Conservation (phyloP, 2,797 vertebrate genomes). For the Enteromius trimaculatus region DNA sequence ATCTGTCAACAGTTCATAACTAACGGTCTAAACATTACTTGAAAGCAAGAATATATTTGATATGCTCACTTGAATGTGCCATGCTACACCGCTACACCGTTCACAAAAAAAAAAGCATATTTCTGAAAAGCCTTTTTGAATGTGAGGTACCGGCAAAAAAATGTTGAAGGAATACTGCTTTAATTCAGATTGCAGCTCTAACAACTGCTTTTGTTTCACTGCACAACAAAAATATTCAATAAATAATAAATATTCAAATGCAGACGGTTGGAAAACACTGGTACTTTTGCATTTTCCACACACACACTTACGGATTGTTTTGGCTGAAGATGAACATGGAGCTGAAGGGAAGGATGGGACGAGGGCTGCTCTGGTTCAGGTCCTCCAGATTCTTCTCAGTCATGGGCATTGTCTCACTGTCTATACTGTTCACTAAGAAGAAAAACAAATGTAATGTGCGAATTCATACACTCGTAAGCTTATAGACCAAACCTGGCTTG, state of each 20-base stretch:
- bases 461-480: background rate
- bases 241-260: background rate
- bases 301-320: conserved; percentile 88
- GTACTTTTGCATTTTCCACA: conserved; percentile 54
- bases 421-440: conserved; percentile 85
- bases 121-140: background rate
- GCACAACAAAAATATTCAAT: too few relatives aligned
- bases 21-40: background rate
- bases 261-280: background rate
- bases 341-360: conserved; percentile 92
- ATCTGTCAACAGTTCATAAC: background rate
- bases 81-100: background rate
- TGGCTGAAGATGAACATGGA: conserved; percentile 96
- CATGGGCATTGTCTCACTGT: conserved; percentile 85
- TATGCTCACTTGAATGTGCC: background rate
- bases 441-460: background rate
- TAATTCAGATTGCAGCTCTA: background rate
- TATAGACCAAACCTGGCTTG: conserved; percentile 1
- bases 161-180: background rate
- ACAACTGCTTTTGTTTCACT: background rate
- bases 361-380: conserved; percentile 77
- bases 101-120: background rate
- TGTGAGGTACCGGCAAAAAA: background rate
- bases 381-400: conserved; percentile 87
- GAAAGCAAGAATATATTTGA: conserved; percentile 1